Evolutionary conservation across 2,797 vertebrate genomes (phyloP).

Genomic region (Sebastes umbrosus): DNA sequence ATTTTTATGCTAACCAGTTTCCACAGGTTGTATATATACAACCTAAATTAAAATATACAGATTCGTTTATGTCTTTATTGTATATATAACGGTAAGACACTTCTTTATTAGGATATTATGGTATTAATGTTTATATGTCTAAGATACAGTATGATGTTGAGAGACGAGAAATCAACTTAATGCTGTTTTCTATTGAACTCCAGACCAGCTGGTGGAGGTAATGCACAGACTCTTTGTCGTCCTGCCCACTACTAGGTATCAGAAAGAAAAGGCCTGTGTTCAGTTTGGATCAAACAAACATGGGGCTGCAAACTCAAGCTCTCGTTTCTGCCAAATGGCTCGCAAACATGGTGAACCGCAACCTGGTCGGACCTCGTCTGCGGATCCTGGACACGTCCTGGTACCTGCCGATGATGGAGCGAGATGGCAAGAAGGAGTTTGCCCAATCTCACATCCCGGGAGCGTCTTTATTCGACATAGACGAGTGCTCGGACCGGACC

Average conservation of each 20-base stretch:
- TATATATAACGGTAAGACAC: too few species aligned
- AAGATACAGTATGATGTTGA: too few species aligned
- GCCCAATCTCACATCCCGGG: conserved; percentile 85
- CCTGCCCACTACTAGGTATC: too few species aligned
- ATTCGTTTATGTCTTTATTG: too few species aligned
- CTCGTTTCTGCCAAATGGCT: conserved; percentile 80
- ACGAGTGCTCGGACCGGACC: conserved; percentile 84
- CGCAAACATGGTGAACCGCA: conserved; percentile 76
- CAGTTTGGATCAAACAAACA: background rate
- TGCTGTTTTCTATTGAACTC: background rate
- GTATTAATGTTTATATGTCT: too few species aligned
- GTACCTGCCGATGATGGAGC: conserved; percentile 84
- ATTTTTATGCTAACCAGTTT: too few species aligned
- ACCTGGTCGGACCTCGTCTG: conserved; percentile 73
- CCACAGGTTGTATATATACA: too few species aligned
- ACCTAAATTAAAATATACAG: too few species aligned
- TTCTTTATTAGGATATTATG: too few species aligned
- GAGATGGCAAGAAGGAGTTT: conserved; percentile 85
- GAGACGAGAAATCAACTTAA: too few species aligned
- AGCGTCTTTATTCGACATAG: conserved; percentile 89
- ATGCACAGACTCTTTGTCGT: fast-evolving
- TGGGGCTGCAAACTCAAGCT: conserved; percentile 3
- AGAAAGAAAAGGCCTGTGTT: too few species aligned
- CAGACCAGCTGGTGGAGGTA: background rate
- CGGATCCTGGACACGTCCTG: conserved; percentile 88